phyloP scores from a whole-genome alignment of 2,797 vertebrate genomes.

The Ceyx erithaca region DNA sequence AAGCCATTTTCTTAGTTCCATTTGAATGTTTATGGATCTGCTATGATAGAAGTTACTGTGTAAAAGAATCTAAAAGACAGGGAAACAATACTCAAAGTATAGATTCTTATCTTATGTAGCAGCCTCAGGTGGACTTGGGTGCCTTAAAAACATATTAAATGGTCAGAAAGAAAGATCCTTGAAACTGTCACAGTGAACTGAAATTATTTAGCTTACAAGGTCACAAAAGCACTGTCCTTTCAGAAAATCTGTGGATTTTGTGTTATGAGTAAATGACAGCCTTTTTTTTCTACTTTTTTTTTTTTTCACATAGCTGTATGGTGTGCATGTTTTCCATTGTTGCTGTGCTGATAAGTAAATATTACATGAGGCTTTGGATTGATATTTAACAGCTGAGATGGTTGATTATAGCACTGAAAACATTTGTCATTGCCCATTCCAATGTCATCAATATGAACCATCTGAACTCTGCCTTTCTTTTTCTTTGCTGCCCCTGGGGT shows the following conservation, averaged over 20 bases:
- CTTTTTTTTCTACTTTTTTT: not conserved
- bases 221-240: not conserved
- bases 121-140: not conserved
- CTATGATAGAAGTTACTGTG: not conserved
- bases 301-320: not conserved
- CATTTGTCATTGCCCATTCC: slow-evolving; percentile 27
- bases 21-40: not conserved
- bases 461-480: slow-evolving; percentile 67
- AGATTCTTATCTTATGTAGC: not conserved
- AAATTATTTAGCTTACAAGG: not conserved
- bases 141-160: not conserved
- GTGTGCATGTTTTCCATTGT: not conserved
- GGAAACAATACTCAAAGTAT: not conserved
- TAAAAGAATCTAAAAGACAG: not conserved
- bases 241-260: not conserved
- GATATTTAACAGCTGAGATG: slow-evolving; percentile 5
- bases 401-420: slow-evolving; percentile 33
- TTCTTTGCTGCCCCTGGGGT: slow-evolving; percentile 64
- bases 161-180: not conserved
- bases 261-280: not conserved
- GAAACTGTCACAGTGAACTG: not conserved
- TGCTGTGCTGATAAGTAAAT: slow-evolving; percentile 42
- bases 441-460: slow-evolving; percentile 38
- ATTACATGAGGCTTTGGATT: slow-evolving; percentile 21
- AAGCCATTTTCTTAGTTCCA: not conserved